Base-by-base conservation (phyloP, 2,797 vertebrate genomes). In the Holocentrus rufus region DNA sequence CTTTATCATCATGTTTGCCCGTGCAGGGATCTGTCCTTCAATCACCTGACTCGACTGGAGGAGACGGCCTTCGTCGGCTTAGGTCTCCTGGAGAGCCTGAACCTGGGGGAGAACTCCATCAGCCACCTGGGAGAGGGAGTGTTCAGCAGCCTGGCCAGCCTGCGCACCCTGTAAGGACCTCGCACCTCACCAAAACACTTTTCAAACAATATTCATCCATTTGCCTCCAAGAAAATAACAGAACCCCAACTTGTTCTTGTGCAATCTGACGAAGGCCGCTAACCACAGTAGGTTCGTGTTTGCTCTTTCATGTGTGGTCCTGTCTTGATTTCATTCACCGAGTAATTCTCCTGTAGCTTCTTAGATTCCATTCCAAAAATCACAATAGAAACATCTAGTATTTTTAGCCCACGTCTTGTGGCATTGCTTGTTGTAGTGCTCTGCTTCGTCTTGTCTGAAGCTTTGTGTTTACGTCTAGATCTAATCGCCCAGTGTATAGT, bases 111-210 rank as follows among this genome's bases (percentile, higher is more conserved):
- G 83, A 99, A 99, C 90, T 91, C 80, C 76, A 95, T 99, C 80
- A 96, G 93, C 89, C 96, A 98, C 84, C 90, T 99, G 81, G 97
- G 96, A 61, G 98, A 99, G 72, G 96, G 96, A 68, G 97, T 98
- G 11, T 99, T 99, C 74, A 89, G 93, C 59, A 93, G 95, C 63
- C 94, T 99, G 84, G 85, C 94, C 47, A 97, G 94, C 83, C 94
- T 98, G 60, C 95, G 89, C 63, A 95, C 91, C 9, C 82, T 99
- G 98, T 99, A 92, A 97, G 97, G 95, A 4, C 22, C 30, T 31
- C 23, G 1, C 2, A 0, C 1, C n/a, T 30, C 7, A 5, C 49
- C 23, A 17, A 50, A 3, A 49, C n/a, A 53, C 30, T 2, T 61
- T 11, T 52, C 17, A 69, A 62, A 62, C 46, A 36, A 20, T 31